Evolutionary conservation across 92 coral and sea anemone species (phyloP).

Genomic region (Phenganax marumi): DNA sequence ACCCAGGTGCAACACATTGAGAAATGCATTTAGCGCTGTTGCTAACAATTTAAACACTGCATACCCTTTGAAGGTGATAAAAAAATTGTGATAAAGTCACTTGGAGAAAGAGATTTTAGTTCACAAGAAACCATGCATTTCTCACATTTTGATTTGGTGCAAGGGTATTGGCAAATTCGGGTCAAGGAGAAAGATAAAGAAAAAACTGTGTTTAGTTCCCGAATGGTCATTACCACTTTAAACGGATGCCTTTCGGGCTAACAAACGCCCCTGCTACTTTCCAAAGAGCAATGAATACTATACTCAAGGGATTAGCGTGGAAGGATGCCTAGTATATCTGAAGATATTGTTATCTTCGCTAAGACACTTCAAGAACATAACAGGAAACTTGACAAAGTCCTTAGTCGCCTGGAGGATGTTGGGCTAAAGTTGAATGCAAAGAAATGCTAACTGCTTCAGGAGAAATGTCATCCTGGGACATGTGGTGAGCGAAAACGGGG

Average conservation of each 20-base stretch:
- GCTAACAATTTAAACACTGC: slow-evolving; percentile 14
- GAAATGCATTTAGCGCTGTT: slow-evolving; percentile 58
- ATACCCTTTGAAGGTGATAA: slow-evolving; percentile 34
- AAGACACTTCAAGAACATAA: slow-evolving; percentile 27
- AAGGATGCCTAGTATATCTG: slow-evolving; percentile 48
- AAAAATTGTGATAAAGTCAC: slow-evolving; percentile 51
- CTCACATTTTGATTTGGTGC: too few relatives aligned
- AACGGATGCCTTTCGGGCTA: slow-evolving; percentile 30
- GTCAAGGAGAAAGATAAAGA: too few relatives aligned
- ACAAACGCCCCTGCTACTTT: slow-evolving; percentile 55
- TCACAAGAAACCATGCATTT: slow-evolving; percentile 67
- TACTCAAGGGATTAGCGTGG: slow-evolving; percentile 48
- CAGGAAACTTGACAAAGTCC: slow-evolving; percentile 30
- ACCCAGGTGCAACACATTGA: slow-evolving; percentile 59
- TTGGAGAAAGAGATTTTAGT: slow-evolving; percentile 62
- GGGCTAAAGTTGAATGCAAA: slow-evolving; percentile 48
- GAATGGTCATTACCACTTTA: slow-evolving; percentile 48
- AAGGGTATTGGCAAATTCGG: too few relatives aligned
- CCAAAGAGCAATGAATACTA: slow-evolving; percentile 43
- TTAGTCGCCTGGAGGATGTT: slow-evolving; percentile 40
- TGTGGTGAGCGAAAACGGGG: slow-evolving; percentile 32
- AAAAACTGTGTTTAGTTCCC: slow-evolving; percentile 51
- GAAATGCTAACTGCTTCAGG: slow-evolving; percentile 51
- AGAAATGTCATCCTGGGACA: slow-evolving; percentile 45
- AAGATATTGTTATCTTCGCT: slow-evolving; percentile 52